Evolutionary conservation across 2,113 vertebrate species (phyloP), one percentile per base, ranked within the genome.

Genomic region (Anoura caudifer): DNA sequence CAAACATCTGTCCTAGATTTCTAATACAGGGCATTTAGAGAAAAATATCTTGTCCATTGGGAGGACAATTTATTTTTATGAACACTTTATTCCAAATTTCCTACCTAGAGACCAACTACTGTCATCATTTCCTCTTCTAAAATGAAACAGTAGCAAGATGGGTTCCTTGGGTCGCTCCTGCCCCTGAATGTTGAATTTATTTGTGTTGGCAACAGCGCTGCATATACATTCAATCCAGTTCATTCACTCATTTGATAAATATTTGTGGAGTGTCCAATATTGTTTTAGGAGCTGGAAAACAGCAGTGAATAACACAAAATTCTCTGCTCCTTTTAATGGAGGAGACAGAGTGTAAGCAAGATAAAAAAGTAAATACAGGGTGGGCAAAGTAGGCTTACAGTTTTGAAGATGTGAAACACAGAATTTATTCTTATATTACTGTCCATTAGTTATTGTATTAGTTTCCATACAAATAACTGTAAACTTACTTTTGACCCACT

Each of bases 71-170:
- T 90, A 91, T 93, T 88, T 90, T 89, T 79, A 94, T 38, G n/a
- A 81, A 47, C 14, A 77, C 3, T 12, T 91, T 87, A 83, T 73
- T 94, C 79, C 67, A 92, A 79, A 90, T 77, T 87, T 88, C 73
- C 90, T 84, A 72, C 45, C 67, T 63, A 95, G 41, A 75, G 80
- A 75, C 76, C 93, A 91, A 91, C 86, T 70, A 33, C 50, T 85
- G n/a, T 76, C 82, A 81, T 69, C 82, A 86, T 79, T 97, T 95
- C 52, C 84, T 87, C 79, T 93, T 90, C 90, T 95, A 93, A 84
- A 92, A 59, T 19, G 59, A 54, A 87, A 93, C 17, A 77, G 80
- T 28, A 84, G 47, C 45, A 87, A 69, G 33, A 84, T 45, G 41
- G 52, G 54, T 33, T 90, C 41, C 77, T 77, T 85, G 31, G 24